Percentiles rank a stretch among this genome's conserved stretches.
Conservation (phyloP, 1,140 invertebrate species). For the Trialeurodes vaporariorum region DNA sequence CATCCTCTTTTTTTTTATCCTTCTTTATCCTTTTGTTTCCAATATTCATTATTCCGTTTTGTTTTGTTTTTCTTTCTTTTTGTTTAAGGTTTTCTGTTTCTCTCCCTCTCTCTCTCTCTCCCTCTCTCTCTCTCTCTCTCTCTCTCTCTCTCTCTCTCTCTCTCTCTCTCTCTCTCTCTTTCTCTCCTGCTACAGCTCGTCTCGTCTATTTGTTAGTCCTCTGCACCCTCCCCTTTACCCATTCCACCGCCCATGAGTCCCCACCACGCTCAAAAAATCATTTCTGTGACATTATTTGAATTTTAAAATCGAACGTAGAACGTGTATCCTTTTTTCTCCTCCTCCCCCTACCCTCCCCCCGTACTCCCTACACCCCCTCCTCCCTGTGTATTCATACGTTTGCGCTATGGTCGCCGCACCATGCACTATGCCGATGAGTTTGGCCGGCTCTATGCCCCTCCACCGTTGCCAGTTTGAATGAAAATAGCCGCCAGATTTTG, state of each 20-base stretch:
- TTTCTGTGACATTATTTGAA: conserved; percentile 1
- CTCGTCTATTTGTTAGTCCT: background rate
- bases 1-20: conserved; percentile 3
- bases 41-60: background rate
- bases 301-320: background rate
- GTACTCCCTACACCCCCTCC: no score
- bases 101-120: background rate
- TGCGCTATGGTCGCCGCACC: background rate
- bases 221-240: background rate
- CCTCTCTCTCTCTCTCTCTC: no score
- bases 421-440: no score
- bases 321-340: background rate
- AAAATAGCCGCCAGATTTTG: no score
- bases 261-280: background rate
- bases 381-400: background rate
- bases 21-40: conserved; percentile 7
- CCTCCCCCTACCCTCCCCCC: no score
- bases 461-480: no score
- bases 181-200: conserved; percentile 8
- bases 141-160: no score
- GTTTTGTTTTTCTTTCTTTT: no score
- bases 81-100: background rate
- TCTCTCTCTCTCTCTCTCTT: background rate
- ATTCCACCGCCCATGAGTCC: background rate
- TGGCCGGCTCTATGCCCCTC: no score